Conservation (phyloP, 37 sponge, comb jelly and placozoan species). For the Halisarca cf. caerulea region DNA sequence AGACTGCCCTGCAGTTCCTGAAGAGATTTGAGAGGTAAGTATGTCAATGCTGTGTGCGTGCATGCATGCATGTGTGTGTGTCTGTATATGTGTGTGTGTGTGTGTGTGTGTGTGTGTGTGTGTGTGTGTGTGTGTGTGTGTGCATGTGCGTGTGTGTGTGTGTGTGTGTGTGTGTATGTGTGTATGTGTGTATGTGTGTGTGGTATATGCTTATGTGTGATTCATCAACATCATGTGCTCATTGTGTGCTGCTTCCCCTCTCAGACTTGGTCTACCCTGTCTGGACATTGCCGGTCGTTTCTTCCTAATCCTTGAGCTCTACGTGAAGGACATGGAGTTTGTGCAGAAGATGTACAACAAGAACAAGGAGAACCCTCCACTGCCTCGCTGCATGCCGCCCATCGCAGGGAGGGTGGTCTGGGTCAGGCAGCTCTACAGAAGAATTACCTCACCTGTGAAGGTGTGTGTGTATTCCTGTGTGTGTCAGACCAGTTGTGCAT, state of each 20-base stretch:
- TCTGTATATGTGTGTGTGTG: too few relatives aligned
- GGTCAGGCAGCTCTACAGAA: constrained; percentile 90
- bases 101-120: too few relatives aligned
- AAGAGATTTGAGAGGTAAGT: constrained; percentile 66
- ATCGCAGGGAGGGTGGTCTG: constrained; percentile 92
- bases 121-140: too few relatives aligned
- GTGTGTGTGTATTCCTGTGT: neutral
- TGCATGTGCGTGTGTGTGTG: too few relatives aligned
- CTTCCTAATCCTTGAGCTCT: constrained; percentile 48
- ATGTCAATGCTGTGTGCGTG: too few relatives aligned
- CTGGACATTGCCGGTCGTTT: constrained; percentile 72
- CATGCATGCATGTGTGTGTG: too few relatives aligned
- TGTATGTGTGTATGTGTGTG: too few relatives aligned
- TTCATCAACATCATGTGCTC: too few relatives aligned
- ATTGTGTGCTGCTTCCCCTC: neutral
- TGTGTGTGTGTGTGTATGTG: too few relatives aligned
- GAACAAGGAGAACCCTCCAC: constrained; percentile 86
- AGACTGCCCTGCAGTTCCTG: constrained; percentile 47
- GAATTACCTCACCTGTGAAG: constrained; percentile 82
- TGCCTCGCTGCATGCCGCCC: constrained; percentile 89
- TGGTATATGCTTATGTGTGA: too few relatives aligned
- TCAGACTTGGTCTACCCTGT: constrained; percentile 69
- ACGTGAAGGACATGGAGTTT: constrained; percentile 75
- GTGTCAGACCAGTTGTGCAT: neutral
- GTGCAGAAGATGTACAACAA: constrained; percentile 90